Evolutionary conservation across 2,888 invertebrate species (phyloP).

Genomic region (Glomeris marginata): DNA sequence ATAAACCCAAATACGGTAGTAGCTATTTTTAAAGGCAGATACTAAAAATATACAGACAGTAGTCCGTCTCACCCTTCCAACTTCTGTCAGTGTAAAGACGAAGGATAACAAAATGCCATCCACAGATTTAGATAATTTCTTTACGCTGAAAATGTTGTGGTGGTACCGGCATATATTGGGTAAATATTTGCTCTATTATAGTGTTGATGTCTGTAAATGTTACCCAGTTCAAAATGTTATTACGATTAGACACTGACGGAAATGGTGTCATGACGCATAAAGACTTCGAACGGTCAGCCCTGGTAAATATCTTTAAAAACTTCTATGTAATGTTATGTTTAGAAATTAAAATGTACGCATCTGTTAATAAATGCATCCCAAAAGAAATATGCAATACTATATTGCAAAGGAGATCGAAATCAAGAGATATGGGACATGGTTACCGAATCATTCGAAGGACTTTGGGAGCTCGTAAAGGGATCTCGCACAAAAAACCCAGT

Average conservation of each 20-base stretch:
- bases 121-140: conserved; percentile 6
- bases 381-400: conserved; percentile 13
- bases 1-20: too few relatives aligned
- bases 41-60: too few relatives aligned
- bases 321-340: background rate
- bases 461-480: conserved; percentile 12
- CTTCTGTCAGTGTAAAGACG: too few relatives aligned
- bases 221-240: background rate
- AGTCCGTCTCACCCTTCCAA: too few relatives aligned
- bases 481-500: background rate
- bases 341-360: background rate
- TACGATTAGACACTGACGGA: conserved; percentile 7
- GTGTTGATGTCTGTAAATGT: background rate
- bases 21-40: too few relatives aligned
- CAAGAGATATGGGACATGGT: conserved; percentile 14
- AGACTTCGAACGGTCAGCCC: conserved; percentile 9
- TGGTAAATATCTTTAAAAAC: background rate
- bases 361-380: background rate
- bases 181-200: background rate
- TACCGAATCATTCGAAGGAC: conserved; percentile 8
- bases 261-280: conserved; percentile 9
- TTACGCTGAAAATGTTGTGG: conserved; percentile 10
- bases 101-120: too few relatives aligned
- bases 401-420: conserved; percentile 12
- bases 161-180: conserved; percentile 13